A percentile compares a stretch with the other conserved stretches of the same genome.
phyloP scores from a whole-genome alignment of 2,797 vertebrate genomes.

The Capromys pilorides region DNA sequence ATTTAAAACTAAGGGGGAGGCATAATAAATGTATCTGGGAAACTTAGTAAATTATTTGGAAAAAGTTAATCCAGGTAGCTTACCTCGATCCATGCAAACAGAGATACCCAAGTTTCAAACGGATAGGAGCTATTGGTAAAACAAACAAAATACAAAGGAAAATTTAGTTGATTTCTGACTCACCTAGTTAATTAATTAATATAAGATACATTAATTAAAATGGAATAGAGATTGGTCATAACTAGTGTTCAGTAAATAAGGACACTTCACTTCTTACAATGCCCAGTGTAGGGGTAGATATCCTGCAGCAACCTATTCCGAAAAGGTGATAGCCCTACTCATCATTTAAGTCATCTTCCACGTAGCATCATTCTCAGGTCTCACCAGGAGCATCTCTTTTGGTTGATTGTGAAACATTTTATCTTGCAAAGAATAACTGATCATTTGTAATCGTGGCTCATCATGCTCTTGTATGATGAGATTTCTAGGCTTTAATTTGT shows the following conservation, averaged over 20 bases:
- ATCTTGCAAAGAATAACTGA: not conserved
- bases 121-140: not conserved
- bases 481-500: not conserved
- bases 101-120: not conserved
- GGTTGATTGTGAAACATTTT: not conserved
- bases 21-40: not conserved
- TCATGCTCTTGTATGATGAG: not conserved
- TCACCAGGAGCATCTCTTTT: not conserved
- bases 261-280: not conserved
- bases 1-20: not conserved
- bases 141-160: not conserved
- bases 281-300: not conserved
- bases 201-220: not conserved
- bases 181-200: constrained; percentile 16
- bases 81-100: not conserved
- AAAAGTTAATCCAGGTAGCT: not conserved
- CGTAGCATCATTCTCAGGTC: not conserved
- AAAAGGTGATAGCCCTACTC: not conserved
- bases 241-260: not conserved
- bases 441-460: not conserved
- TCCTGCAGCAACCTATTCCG: not conserved
- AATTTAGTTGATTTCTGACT: not conserved
- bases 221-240: not conserved
- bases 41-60: not conserved
- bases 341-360: not conserved